Evolutionary conservation across 37 sponge, comb jelly and placozoan genomes (phyloP).

Genomic region (Ianthella basta): DNA sequence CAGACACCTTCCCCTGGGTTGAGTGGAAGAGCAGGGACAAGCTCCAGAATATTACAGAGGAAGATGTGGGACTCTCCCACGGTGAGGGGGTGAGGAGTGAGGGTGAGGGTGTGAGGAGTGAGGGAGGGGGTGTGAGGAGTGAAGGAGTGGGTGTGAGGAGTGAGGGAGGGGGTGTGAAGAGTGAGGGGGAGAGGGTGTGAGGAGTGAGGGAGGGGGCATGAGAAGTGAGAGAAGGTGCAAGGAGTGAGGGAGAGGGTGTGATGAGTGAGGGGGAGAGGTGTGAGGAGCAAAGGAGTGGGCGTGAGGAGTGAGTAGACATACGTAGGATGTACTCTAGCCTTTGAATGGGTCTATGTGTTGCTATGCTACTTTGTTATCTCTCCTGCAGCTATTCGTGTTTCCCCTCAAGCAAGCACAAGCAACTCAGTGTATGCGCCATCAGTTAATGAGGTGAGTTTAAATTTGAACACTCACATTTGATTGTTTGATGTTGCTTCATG

Average conservation of each 20-base stretch:
- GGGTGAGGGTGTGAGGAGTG: neutral
- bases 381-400: neutral
- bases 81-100: conserved; percentile 42
- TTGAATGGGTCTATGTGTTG: no score
- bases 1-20: conserved; percentile 77
- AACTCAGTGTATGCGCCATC: conserved; percentile 7
- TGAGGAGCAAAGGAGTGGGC: no score
- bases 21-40: conserved; percentile 46
- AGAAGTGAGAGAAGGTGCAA: neutral
- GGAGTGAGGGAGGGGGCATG: neutral
- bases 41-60: conserved; percentile 67
- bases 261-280: no score
- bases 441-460: neutral
- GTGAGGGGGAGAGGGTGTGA: neutral
- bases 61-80: conserved; percentile 80
- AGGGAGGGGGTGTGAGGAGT: no score
- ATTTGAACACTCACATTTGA: no score
- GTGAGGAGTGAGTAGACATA: no score
- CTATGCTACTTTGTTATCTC: neutral
- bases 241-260: neutral
- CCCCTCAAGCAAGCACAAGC: conserved; percentile 19
- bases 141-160: neutral
- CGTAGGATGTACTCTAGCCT: no score
- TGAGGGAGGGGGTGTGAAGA: no score
- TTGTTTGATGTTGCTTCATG: no score